Evolutionary conservation across 2,888 invertebrate genomes (phyloP), one percentile per base, ranked within the genome.

Genomic region (Eledone cirrhosa): DNA sequence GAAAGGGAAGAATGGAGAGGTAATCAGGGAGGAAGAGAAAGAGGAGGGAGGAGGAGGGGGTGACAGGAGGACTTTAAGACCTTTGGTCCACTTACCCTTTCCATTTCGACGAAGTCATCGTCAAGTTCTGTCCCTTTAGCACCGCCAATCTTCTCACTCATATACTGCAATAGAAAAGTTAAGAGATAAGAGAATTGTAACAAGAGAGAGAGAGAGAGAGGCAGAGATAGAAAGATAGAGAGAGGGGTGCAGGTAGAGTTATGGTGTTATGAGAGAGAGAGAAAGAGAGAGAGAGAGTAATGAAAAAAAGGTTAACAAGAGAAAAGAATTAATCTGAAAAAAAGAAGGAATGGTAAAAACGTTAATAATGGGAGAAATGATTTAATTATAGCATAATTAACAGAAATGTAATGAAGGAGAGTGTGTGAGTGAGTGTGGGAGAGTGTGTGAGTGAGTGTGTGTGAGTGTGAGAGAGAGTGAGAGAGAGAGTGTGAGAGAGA

Each of bases 141-240:
- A 91, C 99, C 98, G 84, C 99, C 99, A 95, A 99, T 98, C 93
- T 99, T 99, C 92, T 99, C 99, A 91, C 98, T 98, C 93, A 99
- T 95, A 94, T 98, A 99, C 97, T 98, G 93, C 80, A 91, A 91
- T 86, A 83, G 80, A 78, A 75, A 72, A 78, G 77, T 8, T 27
- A 74, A 27, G 31, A 41, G 41, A 41, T 41, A 41, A 41, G 41
- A 41, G 11, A 41, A n/a, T 5, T 5, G 2, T 41, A 41, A 41
- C 41, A 11, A 41, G 41, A 41, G 41, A 41, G 33, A n/a, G 33
- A 41, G 33, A 41, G 33, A n/a, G n/a, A n/a, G n/a, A n/a, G n/a
- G 8, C 8, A 41, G 41, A 41, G 41, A 41, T 5, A 1, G 41
- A 41, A 11, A 41, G 3, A 41, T 8, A 11, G 1, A 8, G 11